phyloP scores from a whole-genome alignment of 1,140 invertebrate genomes.

The Vollenhovia emeryi region DNA sequence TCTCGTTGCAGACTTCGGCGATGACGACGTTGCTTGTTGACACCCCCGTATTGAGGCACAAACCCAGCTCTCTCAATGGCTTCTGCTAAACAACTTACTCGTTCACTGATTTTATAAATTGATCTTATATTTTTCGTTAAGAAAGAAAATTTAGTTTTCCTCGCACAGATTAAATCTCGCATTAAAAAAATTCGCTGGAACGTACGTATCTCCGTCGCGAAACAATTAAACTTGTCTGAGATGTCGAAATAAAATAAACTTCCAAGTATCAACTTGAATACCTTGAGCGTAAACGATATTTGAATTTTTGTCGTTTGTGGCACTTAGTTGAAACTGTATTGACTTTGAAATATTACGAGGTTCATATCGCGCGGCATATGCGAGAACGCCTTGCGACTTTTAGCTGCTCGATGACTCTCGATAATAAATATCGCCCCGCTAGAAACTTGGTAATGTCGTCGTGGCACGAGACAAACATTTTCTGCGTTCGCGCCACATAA shows the following conservation, averaged over 20 bases:
- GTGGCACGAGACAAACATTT: slow-evolving; percentile 37
- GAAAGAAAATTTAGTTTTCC: neutral
- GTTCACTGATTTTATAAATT: neutral
- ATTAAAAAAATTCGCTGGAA: no score
- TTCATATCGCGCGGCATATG: neutral
- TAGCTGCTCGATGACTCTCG: slow-evolving; percentile 7
- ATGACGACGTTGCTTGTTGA: slow-evolving; percentile 78
- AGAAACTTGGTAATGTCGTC: slow-evolving; percentile 23
- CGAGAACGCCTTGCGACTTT: neutral
- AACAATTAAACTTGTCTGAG: neutral
- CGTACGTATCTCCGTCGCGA: no score
- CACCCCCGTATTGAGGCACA: slow-evolving; percentile 85
- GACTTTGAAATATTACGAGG: neutral
- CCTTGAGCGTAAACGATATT: neutral
- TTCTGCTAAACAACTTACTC: slow-evolving; percentile 81
- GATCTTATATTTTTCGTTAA: neutral
- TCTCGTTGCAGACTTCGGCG: slow-evolving; percentile 78
- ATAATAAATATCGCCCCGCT: slow-evolving; percentile 34
- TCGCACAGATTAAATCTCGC: neutral
- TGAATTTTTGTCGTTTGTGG: neutral
- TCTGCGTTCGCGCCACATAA: slow-evolving; percentile 21
- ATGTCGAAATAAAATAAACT: neutral
- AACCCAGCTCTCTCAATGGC: slow-evolving; percentile 86
- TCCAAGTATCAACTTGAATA: neutral
- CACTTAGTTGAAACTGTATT: neutral